Conservation (phyloP, 1,140 invertebrate genomes). For the Rhyzopertha dominica region DNA sequence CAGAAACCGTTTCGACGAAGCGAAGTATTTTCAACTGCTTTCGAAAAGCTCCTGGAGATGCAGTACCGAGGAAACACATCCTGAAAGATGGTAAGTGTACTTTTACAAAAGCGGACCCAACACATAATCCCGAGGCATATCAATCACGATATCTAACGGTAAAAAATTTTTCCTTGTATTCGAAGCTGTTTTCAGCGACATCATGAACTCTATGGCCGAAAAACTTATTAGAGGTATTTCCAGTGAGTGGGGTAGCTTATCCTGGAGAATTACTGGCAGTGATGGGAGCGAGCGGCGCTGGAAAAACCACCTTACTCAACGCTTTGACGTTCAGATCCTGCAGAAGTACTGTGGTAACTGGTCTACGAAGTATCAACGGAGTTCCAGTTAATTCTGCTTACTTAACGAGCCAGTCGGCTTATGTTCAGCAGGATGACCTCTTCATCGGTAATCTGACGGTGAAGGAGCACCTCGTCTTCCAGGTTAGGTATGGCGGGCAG, state of each 20-base stretch:
- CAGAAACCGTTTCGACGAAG: conserved; percentile 10
- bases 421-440: conserved; percentile 94
- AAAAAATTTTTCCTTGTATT: no score
- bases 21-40: conserved; percentile 21
- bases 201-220: no score
- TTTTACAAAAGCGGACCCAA: no score
- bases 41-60: no score
- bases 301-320: conserved; percentile 94
- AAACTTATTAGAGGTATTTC: conserved; percentile 15
- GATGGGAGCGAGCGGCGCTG: conserved; percentile 91
- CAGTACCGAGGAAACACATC: conserved; percentile 54
- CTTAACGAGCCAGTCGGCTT: conserved; percentile 77
- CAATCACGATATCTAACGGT: no score
- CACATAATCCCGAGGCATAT: no score
- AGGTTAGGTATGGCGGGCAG: conserved; percentile 50
- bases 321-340: conserved; percentile 75
- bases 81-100: conserved; percentile 61
- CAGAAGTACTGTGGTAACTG: conserved; percentile 63
- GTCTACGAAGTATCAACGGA: conserved; percentile 68
- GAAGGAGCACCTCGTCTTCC: conserved; percentile 82
- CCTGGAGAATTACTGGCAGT: conserved; percentile 88
- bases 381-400: conserved; percentile 59
- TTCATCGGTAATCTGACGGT: conserved; percentile 92
- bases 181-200: no score
- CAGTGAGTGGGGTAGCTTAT: conserved; percentile 79